Base-by-base conservation (phyloP, 2,797 vertebrate species). In the Sternarchorhynchus goeldii region DNA sequence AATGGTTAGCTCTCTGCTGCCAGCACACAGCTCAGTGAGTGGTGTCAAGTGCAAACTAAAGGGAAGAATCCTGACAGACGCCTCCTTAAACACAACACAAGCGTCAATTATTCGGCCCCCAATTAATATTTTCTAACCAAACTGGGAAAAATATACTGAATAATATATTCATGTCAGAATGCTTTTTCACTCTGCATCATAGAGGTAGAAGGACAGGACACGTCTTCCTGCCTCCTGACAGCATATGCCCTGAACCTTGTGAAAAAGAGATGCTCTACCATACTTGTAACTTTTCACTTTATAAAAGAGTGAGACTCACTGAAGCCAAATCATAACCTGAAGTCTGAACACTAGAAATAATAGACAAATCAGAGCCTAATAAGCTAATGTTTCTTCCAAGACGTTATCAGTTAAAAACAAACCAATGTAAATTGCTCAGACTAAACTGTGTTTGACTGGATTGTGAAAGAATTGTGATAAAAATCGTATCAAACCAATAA, bases 101-200 rank as follows among this genome's bases (percentile, higher is more conserved):
- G 89, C 88, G 90, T 91, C 78, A 86, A 90, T 91, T 89, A 92
- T 91, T 90, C 87, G 86, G 76, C 84, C 83, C 88, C 84, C 21
- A 91, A 92, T 90, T 41, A 90, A 89, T 89, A 88, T 90, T 90
- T 90, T 80, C 84, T 83, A 84, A 72, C 75, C 32, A 39, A 12
- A 87, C 77, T 85, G 84, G 84, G 83, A 78, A 76, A 76, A 57
- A 68, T 6, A 87, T 91, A 90, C 90, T 34, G 31, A 89, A 91
- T 92, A 81, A 90, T 92, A 91, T 91, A 91, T 92, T 90, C 81
- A 90, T 89, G 85, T 75, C 68, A 83, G 88, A 89, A 89, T 89
- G 87, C 87, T 89, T 90, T 91, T 88, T 90, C 87, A 87, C 88
- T 91, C 88, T 88, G 89, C 86, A 53, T 88, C 79, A 67, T 45